Evolutionary conservation across 2,888 invertebrate genomes (phyloP).

Genomic region (Eupeodes latifasciatus): DNA sequence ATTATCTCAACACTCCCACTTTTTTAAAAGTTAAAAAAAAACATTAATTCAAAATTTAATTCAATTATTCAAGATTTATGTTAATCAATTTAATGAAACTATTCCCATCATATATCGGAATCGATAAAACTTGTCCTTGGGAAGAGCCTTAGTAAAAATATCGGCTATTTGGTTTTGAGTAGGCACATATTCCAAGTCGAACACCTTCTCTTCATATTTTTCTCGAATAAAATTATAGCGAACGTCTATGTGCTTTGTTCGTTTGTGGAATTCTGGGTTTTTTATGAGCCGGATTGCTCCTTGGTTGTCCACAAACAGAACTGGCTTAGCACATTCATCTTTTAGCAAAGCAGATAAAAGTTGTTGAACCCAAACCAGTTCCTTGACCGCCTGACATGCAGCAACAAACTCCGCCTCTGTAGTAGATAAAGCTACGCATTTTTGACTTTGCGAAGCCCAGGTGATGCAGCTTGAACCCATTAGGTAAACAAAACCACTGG

Average conservation of each 20-base stretch:
- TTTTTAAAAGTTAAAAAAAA: neutral
- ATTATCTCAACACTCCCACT: neutral
- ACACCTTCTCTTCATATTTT: neutral
- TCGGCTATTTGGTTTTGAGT: constrained; percentile 31
- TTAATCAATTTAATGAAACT: neutral
- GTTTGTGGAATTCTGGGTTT: constrained; percentile 18
- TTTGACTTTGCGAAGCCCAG: too few relatives aligned
- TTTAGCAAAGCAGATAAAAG: too few relatives aligned
- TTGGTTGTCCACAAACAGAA: too few relatives aligned
- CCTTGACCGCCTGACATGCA: too few relatives aligned
- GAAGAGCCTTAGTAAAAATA: constrained; percentile 25
- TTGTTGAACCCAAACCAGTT: too few relatives aligned
- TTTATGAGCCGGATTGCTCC: too few relatives aligned
- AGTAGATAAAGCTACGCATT: too few relatives aligned
- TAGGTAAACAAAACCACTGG: too few relatives aligned
- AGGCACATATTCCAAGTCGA: constrained; percentile 30
- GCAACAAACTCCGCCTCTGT: too few relatives aligned
- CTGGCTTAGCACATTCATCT: too few relatives aligned
- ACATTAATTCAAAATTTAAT: neutral
- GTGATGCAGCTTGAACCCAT: too few relatives aligned
- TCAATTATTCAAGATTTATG: neutral
- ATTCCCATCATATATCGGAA: neutral
- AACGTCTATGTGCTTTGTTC: constrained; percentile 50
- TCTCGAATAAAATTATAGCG: constrained; percentile 34
- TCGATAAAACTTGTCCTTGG: neutral